Conservation (phyloP, 2,888 invertebrate genomes). For the Morpho deidamia region DNA sequence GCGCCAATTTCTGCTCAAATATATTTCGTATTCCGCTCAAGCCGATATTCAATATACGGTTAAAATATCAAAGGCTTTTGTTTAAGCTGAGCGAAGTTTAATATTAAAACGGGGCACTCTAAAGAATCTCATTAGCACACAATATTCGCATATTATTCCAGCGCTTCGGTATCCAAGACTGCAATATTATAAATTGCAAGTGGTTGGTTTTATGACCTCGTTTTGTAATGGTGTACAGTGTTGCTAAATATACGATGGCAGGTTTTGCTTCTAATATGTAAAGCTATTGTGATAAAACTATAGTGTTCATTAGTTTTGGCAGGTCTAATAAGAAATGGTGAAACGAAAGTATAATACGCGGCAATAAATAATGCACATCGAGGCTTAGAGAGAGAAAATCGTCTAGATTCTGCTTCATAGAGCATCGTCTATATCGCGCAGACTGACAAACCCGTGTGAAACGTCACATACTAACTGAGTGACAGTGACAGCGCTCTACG, state of each 20-base stretch:
- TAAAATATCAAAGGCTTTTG: slow-evolving; percentile 2
- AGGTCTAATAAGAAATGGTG: too few relatives aligned
- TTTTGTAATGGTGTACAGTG: not conserved
- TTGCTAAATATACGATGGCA: not conserved
- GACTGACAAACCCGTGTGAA: too few relatives aligned
- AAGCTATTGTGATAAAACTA: not conserved
- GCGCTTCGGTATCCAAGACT: slow-evolving; percentile 1
- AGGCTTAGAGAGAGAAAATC: too few relatives aligned
- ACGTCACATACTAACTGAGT: too few relatives aligned
- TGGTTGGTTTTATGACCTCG: not conserved
- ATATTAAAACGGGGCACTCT: slow-evolving; percentile 5
- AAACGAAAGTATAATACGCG: too few relatives aligned
- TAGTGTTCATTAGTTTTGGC: too few relatives aligned
- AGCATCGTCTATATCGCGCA: too few relatives aligned
- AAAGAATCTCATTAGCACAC: slow-evolving; percentile 4
- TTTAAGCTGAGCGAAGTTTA: slow-evolving; percentile 1
- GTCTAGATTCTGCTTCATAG: too few relatives aligned
- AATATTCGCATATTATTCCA: slow-evolving; percentile 4
- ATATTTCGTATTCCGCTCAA: not conserved
- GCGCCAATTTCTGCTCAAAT: too few relatives aligned
- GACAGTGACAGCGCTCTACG: too few relatives aligned
- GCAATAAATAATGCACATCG: too few relatives aligned
- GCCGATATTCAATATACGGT: slow-evolving; percentile 2
- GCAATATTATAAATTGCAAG: slow-evolving; percentile 2
- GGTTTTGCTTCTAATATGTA: not conserved